Evolutionary conservation across 2,113 vertebrate species (phyloP).

Genomic region (Cryptoleucopteryx plumbea): DNA sequence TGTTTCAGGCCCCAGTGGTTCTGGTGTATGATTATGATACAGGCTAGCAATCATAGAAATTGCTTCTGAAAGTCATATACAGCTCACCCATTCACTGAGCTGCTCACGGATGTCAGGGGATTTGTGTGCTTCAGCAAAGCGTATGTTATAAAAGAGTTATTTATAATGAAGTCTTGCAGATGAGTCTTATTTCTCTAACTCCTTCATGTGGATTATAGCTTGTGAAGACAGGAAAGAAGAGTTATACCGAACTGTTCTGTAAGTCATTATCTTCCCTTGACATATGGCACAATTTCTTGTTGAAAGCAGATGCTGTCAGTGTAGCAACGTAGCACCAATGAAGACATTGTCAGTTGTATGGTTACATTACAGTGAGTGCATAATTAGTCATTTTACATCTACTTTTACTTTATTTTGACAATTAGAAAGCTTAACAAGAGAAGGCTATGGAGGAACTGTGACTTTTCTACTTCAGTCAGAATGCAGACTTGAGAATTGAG

Average conservation of each 20-base stretch:
- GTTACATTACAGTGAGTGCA: background rate
- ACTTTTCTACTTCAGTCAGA: background rate
- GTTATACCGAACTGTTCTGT: background rate
- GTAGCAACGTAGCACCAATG: background rate
- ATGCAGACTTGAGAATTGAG: background rate
- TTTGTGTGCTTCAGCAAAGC: constrained; percentile 16
- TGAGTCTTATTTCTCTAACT: constrained; percentile 21
- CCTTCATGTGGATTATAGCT: constrained; percentile 3
- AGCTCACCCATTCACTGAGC: background rate
- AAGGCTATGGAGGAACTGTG: background rate
- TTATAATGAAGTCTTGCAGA: constrained; percentile 39
- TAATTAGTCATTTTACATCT: background rate
- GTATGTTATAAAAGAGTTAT: background rate
- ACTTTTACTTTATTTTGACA: constrained; percentile 11
- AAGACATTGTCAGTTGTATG: background rate
- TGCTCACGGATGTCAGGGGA: background rate
- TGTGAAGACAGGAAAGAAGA: background rate
- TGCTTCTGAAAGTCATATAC: constrained; percentile 3
- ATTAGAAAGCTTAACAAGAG: background rate
- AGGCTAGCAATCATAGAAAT: constrained; percentile 41
- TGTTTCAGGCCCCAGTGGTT: background rate
- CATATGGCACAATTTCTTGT: background rate
- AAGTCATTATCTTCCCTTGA: background rate
- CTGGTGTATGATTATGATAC: background rate
- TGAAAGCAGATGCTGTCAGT: background rate